phyloP scores from a whole-genome alignment of 2,113 vertebrate species.

The Canis aureus region DNA sequence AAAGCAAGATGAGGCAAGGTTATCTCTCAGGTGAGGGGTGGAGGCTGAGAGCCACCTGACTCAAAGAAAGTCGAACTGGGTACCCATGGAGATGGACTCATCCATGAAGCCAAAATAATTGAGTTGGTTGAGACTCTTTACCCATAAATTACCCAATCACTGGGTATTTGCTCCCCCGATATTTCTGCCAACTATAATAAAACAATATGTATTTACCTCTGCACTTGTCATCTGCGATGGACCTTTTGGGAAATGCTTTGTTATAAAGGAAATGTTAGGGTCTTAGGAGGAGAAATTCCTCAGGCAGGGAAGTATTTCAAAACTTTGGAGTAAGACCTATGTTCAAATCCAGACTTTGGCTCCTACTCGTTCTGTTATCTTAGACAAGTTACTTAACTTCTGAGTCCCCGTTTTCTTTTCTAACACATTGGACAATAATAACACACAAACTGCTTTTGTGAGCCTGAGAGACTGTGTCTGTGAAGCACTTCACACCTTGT shows the following conservation, averaged over 20 bases:
- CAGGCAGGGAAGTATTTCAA: neutral
- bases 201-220: neutral
- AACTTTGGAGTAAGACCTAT: neutral
- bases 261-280: neutral
- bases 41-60: neutral
- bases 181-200: neutral
- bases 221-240: neutral
- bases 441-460: neutral
- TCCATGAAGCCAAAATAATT: neutral
- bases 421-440: neutral
- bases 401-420: neutral
- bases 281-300: neutral
- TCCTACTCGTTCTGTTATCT: constrained; percentile 46
- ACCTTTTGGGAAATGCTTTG: neutral
- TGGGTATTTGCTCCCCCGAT: neutral
- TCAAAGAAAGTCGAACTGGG: neutral
- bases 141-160: neutral
- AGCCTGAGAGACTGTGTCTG: neutral
- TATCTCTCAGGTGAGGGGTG: neutral
- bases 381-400: neutral
- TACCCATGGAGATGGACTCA: neutral
- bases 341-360: neutral
- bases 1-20: neutral
- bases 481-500: neutral
- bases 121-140: neutral